A percentile compares a stretch with the other conserved stretches of the same genome.
Evolutionary conservation across 2,797 vertebrate species (phyloP).

Genomic region (Clarias platycephalus): DNA sequence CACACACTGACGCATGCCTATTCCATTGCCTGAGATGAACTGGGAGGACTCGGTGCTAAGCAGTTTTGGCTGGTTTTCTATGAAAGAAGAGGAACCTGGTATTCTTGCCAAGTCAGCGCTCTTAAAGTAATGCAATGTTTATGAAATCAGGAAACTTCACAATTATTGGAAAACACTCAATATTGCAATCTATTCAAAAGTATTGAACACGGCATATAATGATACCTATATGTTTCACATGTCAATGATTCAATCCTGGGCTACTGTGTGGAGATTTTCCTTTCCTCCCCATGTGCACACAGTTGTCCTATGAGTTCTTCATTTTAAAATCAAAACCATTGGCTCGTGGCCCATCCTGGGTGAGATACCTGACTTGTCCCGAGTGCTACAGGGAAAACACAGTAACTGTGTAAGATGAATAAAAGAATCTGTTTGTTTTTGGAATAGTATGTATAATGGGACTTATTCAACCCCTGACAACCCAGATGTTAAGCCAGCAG

Average conservation of each 20-base stretch:
- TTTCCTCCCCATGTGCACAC: neutral
- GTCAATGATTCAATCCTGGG: neutral
- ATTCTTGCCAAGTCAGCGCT: neutral
- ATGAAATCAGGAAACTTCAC: neutral
- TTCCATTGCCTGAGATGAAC: conserved; percentile 18
- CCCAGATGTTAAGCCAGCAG: no score
- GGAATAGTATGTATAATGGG: neutral
- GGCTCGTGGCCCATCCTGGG: neutral
- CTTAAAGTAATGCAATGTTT: conserved; percentile 4
- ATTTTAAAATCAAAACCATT: neutral
- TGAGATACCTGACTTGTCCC: neutral
- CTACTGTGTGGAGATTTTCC: neutral
- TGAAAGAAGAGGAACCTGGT: conserved; percentile 31
- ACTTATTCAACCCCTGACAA: neutral
- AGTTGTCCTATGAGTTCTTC: neutral
- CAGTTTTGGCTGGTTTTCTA: conserved; percentile 15
- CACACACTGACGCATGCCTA: neutral
- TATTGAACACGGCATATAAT: neutral
- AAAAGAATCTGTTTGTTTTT: neutral
- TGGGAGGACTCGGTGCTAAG: neutral
- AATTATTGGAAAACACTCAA: neutral
- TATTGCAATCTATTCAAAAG: neutral
- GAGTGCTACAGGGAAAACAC: neutral
- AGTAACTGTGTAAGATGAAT: neutral
- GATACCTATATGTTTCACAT: no score